These are phyloP conservation scores for Microdon myrmicae DNA, from an alignment of 2,888 invertebrate species.

Conservation along the genomic window DNA sequence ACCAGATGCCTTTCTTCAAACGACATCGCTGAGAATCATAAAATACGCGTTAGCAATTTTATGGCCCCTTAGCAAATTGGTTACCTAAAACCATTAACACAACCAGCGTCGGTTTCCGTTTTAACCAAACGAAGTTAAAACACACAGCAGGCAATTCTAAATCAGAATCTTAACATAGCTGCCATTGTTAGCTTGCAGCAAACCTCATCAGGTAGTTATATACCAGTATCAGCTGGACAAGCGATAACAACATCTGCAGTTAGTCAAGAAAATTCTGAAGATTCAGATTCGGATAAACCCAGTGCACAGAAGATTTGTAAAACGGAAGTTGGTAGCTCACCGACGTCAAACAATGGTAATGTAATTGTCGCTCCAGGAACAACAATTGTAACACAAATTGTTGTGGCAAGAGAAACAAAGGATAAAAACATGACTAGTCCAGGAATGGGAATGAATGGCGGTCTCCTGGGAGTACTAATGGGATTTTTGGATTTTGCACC, in stretches of 20 bases:
- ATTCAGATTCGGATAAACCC: slow-evolving; percentile 58
- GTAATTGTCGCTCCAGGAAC: slow-evolving; percentile 60
- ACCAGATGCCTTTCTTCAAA: no score
- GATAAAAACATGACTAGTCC: slow-evolving; percentile 72
- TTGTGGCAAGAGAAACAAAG: slow-evolving; percentile 67
- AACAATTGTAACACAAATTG: slow-evolving; percentile 67
- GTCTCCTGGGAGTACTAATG: slow-evolving; percentile 67
- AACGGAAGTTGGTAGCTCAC: slow-evolving; percentile 62
- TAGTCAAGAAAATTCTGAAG: slow-evolving; percentile 56
- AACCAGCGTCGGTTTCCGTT: no score
- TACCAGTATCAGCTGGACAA: slow-evolving; percentile 61
- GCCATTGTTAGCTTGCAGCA: slow-evolving; percentile 64
- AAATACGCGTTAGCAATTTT: no score
- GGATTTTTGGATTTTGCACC: slow-evolving; percentile 69
- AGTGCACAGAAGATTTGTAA: slow-evolving; percentile 64
- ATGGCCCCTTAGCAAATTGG: no score
- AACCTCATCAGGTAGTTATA: slow-evolving; percentile 63
- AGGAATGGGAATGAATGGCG: slow-evolving; percentile 70
- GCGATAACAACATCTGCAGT: slow-evolving; percentile 54
- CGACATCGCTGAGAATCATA: no score
- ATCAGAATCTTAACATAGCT: slow-evolving; percentile 63
- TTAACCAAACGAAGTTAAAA: no score
- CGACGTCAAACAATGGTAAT: slow-evolving; percentile 63
- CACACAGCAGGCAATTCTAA: slow-evolving; percentile 63
- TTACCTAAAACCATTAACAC: no score